phyloP scores from a whole-genome alignment of 1,140 invertebrate species.

The Cydia strobilella region DNA sequence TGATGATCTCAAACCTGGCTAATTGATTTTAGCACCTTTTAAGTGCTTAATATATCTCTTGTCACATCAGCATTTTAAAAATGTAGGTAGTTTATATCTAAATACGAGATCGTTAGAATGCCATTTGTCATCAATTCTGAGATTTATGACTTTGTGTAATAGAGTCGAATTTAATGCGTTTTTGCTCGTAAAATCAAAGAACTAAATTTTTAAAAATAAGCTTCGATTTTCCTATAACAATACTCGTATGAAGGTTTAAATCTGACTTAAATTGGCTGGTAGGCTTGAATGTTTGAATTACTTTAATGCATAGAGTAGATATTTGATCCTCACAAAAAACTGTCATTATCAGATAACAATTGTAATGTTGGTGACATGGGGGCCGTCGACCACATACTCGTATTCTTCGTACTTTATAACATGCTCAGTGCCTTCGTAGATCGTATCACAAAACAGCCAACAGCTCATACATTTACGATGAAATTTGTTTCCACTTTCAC shows the following conservation, averaged over 20 bases:
- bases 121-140: conserved; percentile 4
- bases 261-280: too few species aligned
- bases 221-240: too few species aligned
- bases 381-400: not conserved
- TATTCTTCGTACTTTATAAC: not conserved
- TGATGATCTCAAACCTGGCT: conserved; percentile 11
- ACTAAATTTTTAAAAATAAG: too few species aligned
- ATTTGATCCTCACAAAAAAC: too few species aligned
- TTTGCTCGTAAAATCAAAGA: not conserved
- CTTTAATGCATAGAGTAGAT: too few species aligned
- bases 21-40: conserved; percentile 13
- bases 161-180: not conserved
- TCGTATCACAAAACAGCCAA: not conserved
- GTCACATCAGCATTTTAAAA: not conserved
- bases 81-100: not conserved
- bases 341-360: not conserved
- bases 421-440: not conserved
- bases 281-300: too few species aligned
- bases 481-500: conserved; percentile 8
- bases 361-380: not conserved
- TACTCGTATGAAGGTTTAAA: too few species aligned
- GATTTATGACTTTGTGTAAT: conserved; percentile 4
- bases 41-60: conserved; percentile 11
- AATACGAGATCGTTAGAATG: conserved; percentile 5
- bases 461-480: conserved; percentile 14